A percentile compares a stretch with the other conserved stretches of the same genome.
Conservation (phyloP, 2,797 vertebrate species). For the Hydrophis major region DNA sequence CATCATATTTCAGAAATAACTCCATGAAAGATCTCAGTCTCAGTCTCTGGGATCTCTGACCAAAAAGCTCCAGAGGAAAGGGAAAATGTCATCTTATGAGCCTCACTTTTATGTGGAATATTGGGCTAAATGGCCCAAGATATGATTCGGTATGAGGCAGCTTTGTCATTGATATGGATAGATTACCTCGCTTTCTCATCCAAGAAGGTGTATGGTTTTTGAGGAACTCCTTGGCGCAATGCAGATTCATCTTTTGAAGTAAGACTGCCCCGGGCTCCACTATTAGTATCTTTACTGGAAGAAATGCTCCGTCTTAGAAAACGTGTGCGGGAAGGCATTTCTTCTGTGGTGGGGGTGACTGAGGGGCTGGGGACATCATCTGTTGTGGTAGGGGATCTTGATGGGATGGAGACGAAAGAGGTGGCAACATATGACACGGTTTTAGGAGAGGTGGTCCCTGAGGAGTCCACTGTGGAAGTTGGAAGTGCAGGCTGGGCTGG, state of each 20-base stretch:
- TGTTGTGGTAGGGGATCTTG: slow-evolving; percentile 33
- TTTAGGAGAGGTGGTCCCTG: slow-evolving; percentile 45
- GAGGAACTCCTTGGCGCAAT: slow-evolving; percentile 89
- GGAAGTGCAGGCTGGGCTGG: slow-evolving; percentile 73
- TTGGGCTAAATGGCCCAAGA: not conserved
- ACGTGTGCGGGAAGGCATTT: slow-evolving; percentile 57
- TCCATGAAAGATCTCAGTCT: not conserved
- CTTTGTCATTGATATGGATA: not conserved
- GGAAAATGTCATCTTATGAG: not conserved
- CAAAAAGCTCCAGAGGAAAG: not conserved
- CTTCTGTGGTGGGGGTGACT: slow-evolving; percentile 72
- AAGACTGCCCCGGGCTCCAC: slow-evolving; percentile 33
- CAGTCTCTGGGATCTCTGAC: not conserved
- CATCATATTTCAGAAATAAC: not conserved
- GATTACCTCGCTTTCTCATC: slow-evolving; percentile 95
- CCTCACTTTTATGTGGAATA: not conserved
- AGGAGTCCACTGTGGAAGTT: slow-evolving; percentile 66
- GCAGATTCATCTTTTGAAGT: slow-evolving; percentile 72
- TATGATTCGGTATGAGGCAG: not conserved
- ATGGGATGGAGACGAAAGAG: slow-evolving; percentile 72
- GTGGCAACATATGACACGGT: slow-evolving; percentile 67
- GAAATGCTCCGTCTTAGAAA: slow-evolving; percentile 78
- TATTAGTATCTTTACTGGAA: slow-evolving; percentile 66
- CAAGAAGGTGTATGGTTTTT: slow-evolving; percentile 98
- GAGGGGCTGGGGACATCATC: slow-evolving; percentile 69